These are phyloP conservation scores for Chrysocyon brachyurus DNA, from an alignment of 2,797 vertebrate genomes.

Conservation along the genomic window DNA sequence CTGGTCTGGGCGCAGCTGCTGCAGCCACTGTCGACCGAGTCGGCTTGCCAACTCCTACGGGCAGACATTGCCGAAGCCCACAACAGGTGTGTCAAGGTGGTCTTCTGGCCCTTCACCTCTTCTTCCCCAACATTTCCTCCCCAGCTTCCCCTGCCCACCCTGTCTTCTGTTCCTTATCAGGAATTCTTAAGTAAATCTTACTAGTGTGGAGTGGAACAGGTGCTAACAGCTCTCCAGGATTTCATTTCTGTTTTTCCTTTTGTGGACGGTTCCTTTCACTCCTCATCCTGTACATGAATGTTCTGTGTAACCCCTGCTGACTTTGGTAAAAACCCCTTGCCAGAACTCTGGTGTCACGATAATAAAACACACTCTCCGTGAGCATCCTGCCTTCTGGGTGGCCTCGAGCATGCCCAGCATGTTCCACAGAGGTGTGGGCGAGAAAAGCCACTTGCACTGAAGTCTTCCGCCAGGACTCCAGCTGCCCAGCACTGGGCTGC, in stretches of 20 bases:
- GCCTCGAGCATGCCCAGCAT: accelerated
- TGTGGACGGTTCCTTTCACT: background rate
- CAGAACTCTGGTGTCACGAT: no score
- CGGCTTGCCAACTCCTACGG: slow-evolving; percentile 97
- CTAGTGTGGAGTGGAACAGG: background rate
- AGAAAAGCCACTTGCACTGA: background rate
- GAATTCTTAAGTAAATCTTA: background rate
- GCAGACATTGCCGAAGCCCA: slow-evolving; percentile 59
- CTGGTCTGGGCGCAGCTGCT: slow-evolving; percentile 95
- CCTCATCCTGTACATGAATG: background rate
- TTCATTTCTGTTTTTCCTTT: background rate
- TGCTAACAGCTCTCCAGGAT: background rate
- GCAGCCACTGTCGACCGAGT: slow-evolving; percentile 97
- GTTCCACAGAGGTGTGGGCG: no score
- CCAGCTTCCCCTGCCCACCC: no score
- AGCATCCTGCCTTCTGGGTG: background rate
- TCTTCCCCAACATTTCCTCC: background rate
- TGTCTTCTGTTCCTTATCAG: background rate
- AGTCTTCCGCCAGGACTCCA: background rate
- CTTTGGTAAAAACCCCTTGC: background rate
- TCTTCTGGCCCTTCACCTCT: background rate
- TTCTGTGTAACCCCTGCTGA: background rate
- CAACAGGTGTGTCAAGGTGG: background rate
- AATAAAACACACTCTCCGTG: background rate
- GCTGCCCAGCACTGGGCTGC: background rate